These are phyloP conservation scores for Apodemia duryi DNA, from an alignment of 2,888 invertebrate species.

Conservation along the genomic window DNA sequence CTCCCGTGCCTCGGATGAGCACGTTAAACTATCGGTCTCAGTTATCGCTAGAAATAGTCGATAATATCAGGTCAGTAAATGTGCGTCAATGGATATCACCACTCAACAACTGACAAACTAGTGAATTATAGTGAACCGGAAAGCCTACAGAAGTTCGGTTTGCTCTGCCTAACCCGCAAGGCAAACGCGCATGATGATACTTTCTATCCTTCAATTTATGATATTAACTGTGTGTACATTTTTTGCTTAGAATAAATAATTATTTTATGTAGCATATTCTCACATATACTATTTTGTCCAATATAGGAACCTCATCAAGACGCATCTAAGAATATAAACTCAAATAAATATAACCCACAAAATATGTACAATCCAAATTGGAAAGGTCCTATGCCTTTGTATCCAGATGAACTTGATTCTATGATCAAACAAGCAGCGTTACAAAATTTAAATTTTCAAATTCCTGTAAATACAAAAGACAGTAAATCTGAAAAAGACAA, in stretches of 20 bases:
- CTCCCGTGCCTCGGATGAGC: no score
- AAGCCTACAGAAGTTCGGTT: no score
- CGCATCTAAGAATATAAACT: constrained; percentile 2
- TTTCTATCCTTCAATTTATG: no score
- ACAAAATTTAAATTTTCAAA: constrained; percentile 35
- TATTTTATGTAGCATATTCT: not conserved
- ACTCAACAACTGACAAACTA: no score
- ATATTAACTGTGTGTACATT: no score
- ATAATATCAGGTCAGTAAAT: no score
- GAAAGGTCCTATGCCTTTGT: constrained; percentile 58
- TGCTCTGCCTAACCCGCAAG: no score
- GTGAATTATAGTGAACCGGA: no score
- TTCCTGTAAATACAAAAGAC: constrained; percentile 32
- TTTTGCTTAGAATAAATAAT: not conserved
- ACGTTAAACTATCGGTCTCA: no score
- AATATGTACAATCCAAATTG: constrained; percentile 50
- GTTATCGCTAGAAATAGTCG: no score
- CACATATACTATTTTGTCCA: not conserved
- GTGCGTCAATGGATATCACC: no score
- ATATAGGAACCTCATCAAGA: constrained; percentile 18
- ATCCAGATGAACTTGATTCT: constrained; percentile 54
- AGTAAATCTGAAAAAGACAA: constrained; percentile 32
- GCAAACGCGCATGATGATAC: no score
- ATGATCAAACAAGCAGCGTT: constrained; percentile 44
- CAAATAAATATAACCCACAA: constrained; percentile 28